Evolutionary conservation across 2,113 vertebrate species (phyloP), one percentile per base, ranked within the genome.

Genomic region (Megatriorchis doriae): DNA sequence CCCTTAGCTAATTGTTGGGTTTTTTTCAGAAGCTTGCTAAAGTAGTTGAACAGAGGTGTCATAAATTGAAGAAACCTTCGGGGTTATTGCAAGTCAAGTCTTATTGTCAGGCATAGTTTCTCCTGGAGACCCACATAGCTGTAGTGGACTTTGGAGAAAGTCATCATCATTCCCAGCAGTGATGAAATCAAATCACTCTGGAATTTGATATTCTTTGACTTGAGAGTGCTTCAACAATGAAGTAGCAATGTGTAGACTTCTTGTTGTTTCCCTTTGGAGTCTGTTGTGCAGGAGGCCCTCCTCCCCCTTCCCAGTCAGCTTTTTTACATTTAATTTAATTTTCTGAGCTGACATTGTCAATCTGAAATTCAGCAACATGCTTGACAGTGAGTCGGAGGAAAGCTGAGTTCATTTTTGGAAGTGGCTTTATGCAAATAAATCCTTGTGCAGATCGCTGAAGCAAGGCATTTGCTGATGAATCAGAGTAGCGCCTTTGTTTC

Each of bases 391-490:
- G 94, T 90, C 55, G 9, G 88, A 95, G 88, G 86, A 70, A 88
- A 94, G 86, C 77, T 0, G 13, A 94, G 78, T 92, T 98, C 89
- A 97, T 96, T 97, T 97, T 74, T 94, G 94, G 86, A 96, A 97
- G 96, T 96, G 96, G 90, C 94, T 96, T 97, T 79, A 88, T 97
- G 95, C 89, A 97, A 65, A 97, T 94, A 78, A 53, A 62, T 81
- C 50, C 88, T 77, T 0, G 7, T 52, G 62, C 66, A 52, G 92
- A 31, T 75, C 4, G 13, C 94, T 96, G 96, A 87, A 71, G 86
- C 12, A 72, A 96, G 86, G 66, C 97, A 78, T 71, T 94, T 97
- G 91, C 94, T 96, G 97, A 88, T 97, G 88, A 87, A 72, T 95
- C 90, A 66, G n/a, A 86, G 85, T n/a, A 61, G 71, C 93, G 96